Evolutionary conservation across 2,797 vertebrate genomes (phyloP).

Genomic region (Holocentrus rufus): DNA sequence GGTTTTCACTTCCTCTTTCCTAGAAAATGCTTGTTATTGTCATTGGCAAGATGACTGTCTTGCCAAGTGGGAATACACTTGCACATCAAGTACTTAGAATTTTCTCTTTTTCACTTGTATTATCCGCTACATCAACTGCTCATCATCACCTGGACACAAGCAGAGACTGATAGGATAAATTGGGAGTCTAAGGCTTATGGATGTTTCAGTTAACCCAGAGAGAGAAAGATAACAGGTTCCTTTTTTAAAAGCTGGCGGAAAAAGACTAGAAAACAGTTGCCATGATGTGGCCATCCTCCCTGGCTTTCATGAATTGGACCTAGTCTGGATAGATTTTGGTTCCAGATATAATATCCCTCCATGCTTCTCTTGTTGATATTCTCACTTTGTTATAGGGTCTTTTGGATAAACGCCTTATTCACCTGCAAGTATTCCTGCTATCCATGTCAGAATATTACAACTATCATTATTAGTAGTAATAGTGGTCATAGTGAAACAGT

Average conservation of each 20-base stretch:
- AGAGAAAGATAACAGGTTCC: too few relatives aligned
- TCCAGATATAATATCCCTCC: background rate
- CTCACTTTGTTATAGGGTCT: background rate
- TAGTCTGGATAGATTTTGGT: background rate
- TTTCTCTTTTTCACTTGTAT: background rate
- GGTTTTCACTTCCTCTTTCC: constrained; percentile 54
- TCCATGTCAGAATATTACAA: too few relatives aligned
- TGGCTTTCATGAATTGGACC: background rate
- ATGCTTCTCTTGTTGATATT: background rate
- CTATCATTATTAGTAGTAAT: too few relatives aligned
- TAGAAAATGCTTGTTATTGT: constrained; percentile 55
- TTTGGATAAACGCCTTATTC: background rate
- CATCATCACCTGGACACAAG: background rate
- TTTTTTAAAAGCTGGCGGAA: too few relatives aligned
- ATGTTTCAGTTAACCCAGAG: background rate
- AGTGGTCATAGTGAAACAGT: too few relatives aligned
- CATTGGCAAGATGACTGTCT: constrained; percentile 50
- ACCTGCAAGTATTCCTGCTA: too few relatives aligned
- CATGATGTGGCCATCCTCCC: too few relatives aligned
- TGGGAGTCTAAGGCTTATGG: constrained; percentile 4
- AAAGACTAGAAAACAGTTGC: too few relatives aligned
- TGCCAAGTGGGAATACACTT: constrained; percentile 15
- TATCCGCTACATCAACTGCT: background rate
- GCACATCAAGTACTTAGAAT: constrained; percentile 1
- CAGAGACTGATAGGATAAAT: constrained; percentile 8